phyloP scores from a whole-genome alignment of 2,113 vertebrate species.

The Erpornis zantholeuca region DNA sequence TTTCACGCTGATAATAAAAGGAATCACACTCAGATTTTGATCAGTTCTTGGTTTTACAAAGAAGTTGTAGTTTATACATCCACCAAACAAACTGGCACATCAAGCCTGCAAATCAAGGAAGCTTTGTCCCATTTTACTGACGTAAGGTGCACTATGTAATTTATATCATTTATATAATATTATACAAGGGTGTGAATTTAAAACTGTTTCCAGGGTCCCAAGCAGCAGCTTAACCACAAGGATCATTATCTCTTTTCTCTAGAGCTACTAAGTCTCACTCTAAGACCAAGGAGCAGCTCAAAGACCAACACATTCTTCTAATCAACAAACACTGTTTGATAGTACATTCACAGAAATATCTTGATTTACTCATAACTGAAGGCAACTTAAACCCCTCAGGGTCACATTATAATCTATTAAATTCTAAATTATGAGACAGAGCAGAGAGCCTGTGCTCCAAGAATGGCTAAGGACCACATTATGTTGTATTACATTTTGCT shows the following conservation, averaged over 20 bases:
- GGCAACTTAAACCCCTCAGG: background rate
- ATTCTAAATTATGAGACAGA: background rate
- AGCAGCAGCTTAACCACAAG: background rate
- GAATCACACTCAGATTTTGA: background rate
- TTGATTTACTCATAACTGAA: background rate
- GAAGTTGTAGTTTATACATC: background rate
- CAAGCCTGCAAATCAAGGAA: background rate
- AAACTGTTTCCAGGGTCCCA: background rate
- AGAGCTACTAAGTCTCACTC: background rate
- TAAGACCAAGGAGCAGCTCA: background rate
- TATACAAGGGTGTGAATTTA: background rate
- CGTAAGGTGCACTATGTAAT: background rate
- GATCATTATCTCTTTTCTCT: background rate
- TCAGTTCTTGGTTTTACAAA: background rate
- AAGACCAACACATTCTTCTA: background rate
- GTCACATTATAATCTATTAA: background rate
- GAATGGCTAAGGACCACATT: background rate
- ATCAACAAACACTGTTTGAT: background rate
- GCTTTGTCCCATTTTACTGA: background rate
- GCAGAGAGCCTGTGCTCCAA: background rate
- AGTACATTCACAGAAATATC: background rate
- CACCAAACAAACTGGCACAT: background rate
- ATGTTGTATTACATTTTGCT: background rate
- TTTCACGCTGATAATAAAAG: background rate
- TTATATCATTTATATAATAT: background rate